Conservation (phyloP, 2,797 vertebrate species). For the Pachyuromys duprasi region DNA sequence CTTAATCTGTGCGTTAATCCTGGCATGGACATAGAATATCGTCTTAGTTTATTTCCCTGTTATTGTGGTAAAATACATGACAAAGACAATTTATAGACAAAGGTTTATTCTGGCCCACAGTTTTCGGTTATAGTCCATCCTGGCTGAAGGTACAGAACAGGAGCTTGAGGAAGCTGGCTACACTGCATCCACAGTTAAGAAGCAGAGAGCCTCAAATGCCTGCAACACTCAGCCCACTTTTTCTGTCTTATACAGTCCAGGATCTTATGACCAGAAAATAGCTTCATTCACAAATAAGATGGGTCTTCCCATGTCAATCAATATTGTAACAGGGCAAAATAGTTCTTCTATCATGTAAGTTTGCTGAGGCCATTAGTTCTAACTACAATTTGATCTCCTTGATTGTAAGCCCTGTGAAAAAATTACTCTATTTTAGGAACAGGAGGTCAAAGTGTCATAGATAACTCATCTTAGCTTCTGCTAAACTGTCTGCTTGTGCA, state of each 20-base stretch:
- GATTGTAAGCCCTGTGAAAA: not conserved
- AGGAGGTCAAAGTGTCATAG: not conserved
- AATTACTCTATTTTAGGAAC: not conserved
- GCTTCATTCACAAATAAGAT: not conserved
- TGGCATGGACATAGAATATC: not conserved
- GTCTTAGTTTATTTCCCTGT: not conserved
- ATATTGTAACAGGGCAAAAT: not conserved
- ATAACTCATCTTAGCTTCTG: not conserved
- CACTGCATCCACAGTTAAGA: not conserved
- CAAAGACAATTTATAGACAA: not conserved
- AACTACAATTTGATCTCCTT: not conserved
- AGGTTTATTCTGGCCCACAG: not conserved
- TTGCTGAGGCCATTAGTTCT: not conserved
- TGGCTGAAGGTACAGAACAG: not conserved
- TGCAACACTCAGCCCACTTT: too few species aligned
- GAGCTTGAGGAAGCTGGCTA: not conserved
- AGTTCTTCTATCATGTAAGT: not conserved
- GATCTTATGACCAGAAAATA: not conserved
- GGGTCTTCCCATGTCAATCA: not conserved
- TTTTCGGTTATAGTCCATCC: not conserved
- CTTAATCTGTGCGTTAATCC: not conserved
- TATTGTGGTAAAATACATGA: not conserved
- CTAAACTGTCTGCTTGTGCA: not conserved
- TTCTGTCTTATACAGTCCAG: not conserved
- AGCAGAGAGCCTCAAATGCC: not conserved